A percentile compares a stretch with the other conserved stretches of the same genome.
phyloP scores from a whole-genome alignment of 2,797 vertebrate species.

The Thunnus albacares region DNA sequence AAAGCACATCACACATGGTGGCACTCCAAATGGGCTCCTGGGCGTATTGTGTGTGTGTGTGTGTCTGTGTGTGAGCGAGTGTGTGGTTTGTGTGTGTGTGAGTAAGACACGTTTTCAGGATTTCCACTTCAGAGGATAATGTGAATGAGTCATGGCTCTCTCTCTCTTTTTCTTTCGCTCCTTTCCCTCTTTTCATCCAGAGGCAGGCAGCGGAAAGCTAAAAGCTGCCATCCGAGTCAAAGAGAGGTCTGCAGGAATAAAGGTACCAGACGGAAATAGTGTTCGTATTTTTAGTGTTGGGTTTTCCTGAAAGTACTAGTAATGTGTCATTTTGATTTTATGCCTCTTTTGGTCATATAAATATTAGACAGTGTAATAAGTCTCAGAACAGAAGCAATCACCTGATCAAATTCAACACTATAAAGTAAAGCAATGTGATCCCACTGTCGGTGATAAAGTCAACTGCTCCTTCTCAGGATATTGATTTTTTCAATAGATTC shows the following conservation, averaged over 20 bases:
- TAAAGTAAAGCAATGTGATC: not conserved
- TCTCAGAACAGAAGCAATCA: not conserved
- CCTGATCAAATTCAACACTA: not conserved
- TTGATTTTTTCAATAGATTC: conserved; percentile 23
- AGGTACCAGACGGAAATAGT: conserved; percentile 36
- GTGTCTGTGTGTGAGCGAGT: conserved; percentile 20
- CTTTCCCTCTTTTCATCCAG: conserved; percentile 61
- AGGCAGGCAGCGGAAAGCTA: conserved; percentile 64
- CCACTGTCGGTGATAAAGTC: not conserved
- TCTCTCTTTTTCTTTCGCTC: conserved; percentile 42
- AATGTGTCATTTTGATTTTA: not conserved
- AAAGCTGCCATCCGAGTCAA: conserved; percentile 61
- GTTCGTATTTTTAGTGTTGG: conserved; percentile 44
- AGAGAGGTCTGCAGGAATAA: conserved; percentile 55
- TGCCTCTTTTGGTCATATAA: not conserved
- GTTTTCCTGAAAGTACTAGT: conserved; percentile 15
- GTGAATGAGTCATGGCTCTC: conserved; percentile 76
- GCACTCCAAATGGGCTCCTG: conserved; percentile 69
- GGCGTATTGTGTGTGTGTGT: conserved; percentile 17
- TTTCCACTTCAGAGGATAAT: conserved; percentile 81
- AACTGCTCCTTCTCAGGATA: conserved; percentile 7
- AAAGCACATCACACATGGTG: conserved; percentile 72
- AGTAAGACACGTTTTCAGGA: conserved; percentile 70
- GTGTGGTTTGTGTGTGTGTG: conserved; percentile 11
- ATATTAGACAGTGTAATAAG: not conserved